A percentile compares a stretch with the other conserved stretches of the same genome.
Evolutionary conservation across 2,797 vertebrate species (phyloP).

Genomic region (Ctenopoma multispine): DNA sequence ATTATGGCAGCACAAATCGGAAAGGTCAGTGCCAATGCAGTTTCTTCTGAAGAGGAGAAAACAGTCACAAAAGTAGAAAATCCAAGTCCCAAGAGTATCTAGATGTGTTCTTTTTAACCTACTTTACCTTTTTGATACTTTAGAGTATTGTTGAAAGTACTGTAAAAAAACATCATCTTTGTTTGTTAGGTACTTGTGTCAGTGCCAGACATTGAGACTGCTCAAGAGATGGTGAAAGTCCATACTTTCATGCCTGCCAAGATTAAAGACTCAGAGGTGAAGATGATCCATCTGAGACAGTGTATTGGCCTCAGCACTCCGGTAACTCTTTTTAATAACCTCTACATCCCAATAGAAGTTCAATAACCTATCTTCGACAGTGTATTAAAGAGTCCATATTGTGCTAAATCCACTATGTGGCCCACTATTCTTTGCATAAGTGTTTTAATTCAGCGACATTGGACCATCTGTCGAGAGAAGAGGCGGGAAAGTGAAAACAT

Average conservation of each 20-base stretch:
- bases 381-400: background rate
- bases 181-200: conserved; percentile 84
- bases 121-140: too few relatives aligned
- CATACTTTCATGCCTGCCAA: conserved; percentile 84
- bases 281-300: conserved; percentile 77
- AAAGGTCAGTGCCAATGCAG: conserved; percentile 78
- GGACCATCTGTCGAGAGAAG: too few relatives aligned
- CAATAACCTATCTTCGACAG: background rate
- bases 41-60: background rate
- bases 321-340: conserved; percentile 68
- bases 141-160: too few relatives aligned
- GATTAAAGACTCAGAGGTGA: conserved; percentile 82
- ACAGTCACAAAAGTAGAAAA: background rate
- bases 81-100: background rate
- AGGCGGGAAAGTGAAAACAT: too few relatives aligned
- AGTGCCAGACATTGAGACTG: conserved; percentile 79
- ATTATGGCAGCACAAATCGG: conserved; percentile 83
- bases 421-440: too few relatives aligned
- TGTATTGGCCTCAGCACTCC: conserved; percentile 80
- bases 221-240: conserved; percentile 89
- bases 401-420: too few relatives aligned
- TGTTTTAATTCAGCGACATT: too few relatives aligned
- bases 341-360: too few relatives aligned
- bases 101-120: background rate
- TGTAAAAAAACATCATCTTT: background rate